phyloP scores from a whole-genome alignment of 2,797 vertebrate species.

The Hirundo rustica region DNA sequence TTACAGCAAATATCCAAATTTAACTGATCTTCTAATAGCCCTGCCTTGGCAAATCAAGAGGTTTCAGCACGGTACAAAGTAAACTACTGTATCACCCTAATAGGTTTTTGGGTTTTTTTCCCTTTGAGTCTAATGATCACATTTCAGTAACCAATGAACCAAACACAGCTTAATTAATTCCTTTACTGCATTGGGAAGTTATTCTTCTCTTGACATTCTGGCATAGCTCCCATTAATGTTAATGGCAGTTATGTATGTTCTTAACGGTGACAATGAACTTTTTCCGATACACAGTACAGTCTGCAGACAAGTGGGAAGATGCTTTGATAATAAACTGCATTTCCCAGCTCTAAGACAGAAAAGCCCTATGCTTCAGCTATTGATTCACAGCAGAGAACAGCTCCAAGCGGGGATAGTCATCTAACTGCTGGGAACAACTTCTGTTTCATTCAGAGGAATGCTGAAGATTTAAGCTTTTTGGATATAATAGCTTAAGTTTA shows the following conservation, averaged over 20 bases:
- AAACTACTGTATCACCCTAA: not conserved
- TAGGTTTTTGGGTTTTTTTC: not conserved
- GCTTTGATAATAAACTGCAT: not conserved
- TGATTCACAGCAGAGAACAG: not conserved
- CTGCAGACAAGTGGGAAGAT: not conserved
- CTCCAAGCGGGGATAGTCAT: not conserved
- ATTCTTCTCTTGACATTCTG: not conserved
- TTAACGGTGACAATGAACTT: not conserved
- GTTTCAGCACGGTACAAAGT: not conserved
- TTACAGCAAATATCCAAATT: not conserved
- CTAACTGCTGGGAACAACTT: not conserved
- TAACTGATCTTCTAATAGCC: not conserved
- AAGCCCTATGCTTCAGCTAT: not conserved
- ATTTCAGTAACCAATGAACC: slow-evolving; percentile 7
- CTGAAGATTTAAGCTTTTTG: not conserved
- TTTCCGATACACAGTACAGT: not conserved
- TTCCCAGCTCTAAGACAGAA: not conserved
- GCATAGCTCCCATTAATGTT: not conserved
- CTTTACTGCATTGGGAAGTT: not conserved
- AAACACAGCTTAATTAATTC: slow-evolving; percentile 27
- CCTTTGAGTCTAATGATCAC: not conserved
- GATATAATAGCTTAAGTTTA: not conserved
- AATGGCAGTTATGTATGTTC: not conserved
- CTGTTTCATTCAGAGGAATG: not conserved
- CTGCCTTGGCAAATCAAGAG: not conserved